Percentiles rank a stretch among this genome's conserved stretches.
Evolutionary conservation across 2,113 vertebrate genomes (phyloP).

Genomic region (Hydrochoerus hydrochaeris): DNA sequence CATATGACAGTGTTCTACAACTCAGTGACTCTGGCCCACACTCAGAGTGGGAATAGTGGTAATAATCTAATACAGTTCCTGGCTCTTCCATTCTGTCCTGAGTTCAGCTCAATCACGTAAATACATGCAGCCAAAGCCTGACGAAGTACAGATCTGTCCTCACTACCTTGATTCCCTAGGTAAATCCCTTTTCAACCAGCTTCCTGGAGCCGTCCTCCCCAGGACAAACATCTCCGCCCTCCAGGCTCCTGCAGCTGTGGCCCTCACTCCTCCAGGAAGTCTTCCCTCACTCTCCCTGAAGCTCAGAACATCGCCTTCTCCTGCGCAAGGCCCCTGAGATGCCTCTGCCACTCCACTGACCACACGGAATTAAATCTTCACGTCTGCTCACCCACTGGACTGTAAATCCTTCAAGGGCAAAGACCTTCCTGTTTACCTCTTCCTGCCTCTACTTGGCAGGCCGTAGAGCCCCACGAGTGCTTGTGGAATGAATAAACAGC

Average conservation of each 20-base stretch:
- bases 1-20: constrained; percentile 44
- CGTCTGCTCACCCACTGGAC: neutral
- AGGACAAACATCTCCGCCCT: neutral
- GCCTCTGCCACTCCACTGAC: neutral
- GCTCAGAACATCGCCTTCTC: neutral
- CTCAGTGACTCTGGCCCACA: neutral
- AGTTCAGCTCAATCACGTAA: neutral
- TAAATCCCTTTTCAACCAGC: neutral
- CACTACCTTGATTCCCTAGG: neutral
- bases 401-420: neutral
- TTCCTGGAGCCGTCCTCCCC: neutral
- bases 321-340: neutral
- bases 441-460: neutral
- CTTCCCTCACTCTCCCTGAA: neutral
- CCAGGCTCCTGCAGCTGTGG: neutral
- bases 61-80: neutral
- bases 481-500: neutral
- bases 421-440: neutral
- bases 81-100: neutral
- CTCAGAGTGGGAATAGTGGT: neutral
- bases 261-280: neutral
- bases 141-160: neutral
- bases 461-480: neutral
- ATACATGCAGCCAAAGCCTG: neutral
- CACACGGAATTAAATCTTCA: neutral